Conservation (phyloP, 2,888 invertebrate genomes). For the Lacanobia oleracea region DNA sequence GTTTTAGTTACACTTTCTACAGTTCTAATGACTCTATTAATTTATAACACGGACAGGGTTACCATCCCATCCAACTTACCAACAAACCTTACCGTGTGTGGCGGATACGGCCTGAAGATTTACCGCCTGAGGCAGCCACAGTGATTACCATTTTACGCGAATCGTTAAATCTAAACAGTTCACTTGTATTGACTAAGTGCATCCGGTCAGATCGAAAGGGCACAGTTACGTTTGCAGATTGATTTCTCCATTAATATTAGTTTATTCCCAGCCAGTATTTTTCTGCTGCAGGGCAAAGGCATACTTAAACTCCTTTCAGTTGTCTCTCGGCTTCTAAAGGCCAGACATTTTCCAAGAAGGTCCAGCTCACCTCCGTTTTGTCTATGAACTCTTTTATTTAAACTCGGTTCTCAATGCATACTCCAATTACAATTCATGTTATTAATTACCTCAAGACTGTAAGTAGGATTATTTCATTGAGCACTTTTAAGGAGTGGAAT, state of each 20-base stretch:
- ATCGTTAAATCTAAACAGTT: conserved; percentile 16
- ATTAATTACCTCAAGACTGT: neutral
- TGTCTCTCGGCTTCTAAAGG: neutral
- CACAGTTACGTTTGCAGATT: neutral
- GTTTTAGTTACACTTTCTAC: neutral
- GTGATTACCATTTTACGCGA: neutral
- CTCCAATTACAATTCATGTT: conserved; percentile 11
- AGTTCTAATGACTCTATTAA: neutral
- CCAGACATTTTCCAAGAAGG: neutral
- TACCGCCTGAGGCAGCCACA: neutral
- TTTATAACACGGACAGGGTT: neutral
- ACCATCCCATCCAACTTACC: neutral
- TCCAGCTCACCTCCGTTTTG: neutral
- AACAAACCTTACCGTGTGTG: neutral
- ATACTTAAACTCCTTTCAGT: neutral
- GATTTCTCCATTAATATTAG: neutral
- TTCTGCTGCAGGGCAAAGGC: neutral
- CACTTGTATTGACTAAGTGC: neutral
- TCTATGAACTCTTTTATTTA: neutral
- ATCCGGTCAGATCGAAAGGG: neutral
- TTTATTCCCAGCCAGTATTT: neutral
- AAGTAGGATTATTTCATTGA: conserved; percentile 20
- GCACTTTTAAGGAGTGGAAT: conserved; percentile 1
- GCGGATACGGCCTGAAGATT: neutral
- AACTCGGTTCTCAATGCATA: neutral